These are phyloP conservation scores for Camptogramma bilineatum DNA, from an alignment of 2,888 invertebrate species.

Conservation along the genomic window DNA sequence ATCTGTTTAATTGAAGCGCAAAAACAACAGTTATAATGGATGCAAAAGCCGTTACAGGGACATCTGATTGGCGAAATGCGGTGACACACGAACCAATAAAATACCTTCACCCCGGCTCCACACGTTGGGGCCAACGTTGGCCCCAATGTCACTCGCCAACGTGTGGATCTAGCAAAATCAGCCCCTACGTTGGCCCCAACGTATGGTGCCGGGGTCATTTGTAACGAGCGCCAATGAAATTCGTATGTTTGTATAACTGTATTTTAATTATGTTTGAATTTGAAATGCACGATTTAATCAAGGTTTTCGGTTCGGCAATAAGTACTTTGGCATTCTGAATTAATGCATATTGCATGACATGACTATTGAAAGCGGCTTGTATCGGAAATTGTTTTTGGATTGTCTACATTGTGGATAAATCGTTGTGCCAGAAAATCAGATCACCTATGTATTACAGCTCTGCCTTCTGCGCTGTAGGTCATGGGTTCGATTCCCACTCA, in stretches of 20 bases:
- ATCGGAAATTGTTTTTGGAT: conserved; percentile 54
- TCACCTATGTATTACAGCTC: no score
- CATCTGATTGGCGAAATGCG: conserved; percentile 14
- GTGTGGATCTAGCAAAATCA: no score
- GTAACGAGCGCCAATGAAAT: conserved; percentile 42
- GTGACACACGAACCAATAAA: conserved; percentile 21
- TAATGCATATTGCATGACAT: conserved; percentile 48
- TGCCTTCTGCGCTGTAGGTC: no score
- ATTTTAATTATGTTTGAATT: conserved; percentile 56
- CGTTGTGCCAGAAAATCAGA: conserved; percentile 28
- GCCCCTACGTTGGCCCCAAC: no score
- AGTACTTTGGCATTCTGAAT: conserved; percentile 46
- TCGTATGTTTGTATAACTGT: conserved; percentile 39
- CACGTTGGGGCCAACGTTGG: no score
- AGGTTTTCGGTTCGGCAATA: conserved; percentile 51
- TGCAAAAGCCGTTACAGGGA: conserved; percentile 12
- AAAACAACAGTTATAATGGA: conserved; percentile 12
- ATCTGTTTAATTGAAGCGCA: conserved; percentile 12
- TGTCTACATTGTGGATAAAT: conserved; percentile 44
- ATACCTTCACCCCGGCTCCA: not conserved
- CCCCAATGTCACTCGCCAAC: no score
- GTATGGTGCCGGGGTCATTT: no score
- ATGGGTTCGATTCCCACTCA: no score
- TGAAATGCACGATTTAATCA: conserved; percentile 53
- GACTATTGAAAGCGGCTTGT: conserved; percentile 8